Base-by-base conservation (phyloP, 1,140 invertebrate species). In the Chironomus tepperi region DNA sequence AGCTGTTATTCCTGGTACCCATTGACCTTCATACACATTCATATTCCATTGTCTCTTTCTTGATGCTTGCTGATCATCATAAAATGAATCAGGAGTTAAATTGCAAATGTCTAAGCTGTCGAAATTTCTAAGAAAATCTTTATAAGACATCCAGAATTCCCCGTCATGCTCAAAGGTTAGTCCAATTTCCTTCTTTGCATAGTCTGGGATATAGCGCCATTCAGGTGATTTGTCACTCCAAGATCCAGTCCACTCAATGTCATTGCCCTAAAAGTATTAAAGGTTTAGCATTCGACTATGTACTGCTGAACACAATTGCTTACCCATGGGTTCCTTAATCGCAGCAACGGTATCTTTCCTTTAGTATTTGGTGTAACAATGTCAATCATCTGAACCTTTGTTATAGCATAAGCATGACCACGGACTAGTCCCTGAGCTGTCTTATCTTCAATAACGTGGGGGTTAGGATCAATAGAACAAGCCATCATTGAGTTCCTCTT, bases 91-190 rank as follows among this genome's bases (percentile, higher is more conserved):
- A 0, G 98, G 96, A 79, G 93, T 96, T 81, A 99, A 90, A 82
- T 98, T 97, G 83, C 97, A 98, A 79, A 98, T 95, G 83, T 99
- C 97, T 75, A 99, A 83, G 57, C 88, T 86, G 81, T 79, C 85
- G 76, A 93, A 95, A 78, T 90, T 86, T n/a, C 83, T 86, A 6
- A 88, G 82, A 76, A 94, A 95, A 80, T 95, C 93, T 78, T 91
- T 89, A 79, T 89, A 94, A 0, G 92, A 91, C 91, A 96, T 96
- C 98, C 98, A 99, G 83, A 99, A 99, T 84, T 99, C 98, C 43
- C 98, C 98, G 81, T 99, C 98, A 70, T 92, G 87, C 77, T 96
- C 95, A 79, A 99, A 98, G 0, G 89, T 95, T 1, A 99, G 84
- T 2, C 96, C 96, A 42, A 99, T 84, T 77, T 93, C 90, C 79